Conservation (phyloP, 2,888 invertebrate genomes). For the Fragum whitleyi region DNA sequence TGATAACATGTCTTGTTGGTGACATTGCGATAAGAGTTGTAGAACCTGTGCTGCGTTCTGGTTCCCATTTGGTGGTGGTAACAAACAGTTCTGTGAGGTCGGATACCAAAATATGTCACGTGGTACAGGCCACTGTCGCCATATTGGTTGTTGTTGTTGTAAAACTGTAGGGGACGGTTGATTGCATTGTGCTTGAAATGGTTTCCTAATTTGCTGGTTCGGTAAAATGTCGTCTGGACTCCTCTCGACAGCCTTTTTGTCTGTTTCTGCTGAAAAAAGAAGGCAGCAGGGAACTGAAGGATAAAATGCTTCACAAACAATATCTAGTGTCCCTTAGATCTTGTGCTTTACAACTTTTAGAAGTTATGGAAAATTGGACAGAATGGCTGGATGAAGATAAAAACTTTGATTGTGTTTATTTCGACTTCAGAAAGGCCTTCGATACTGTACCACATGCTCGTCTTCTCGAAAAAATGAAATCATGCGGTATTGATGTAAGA, state of each 20-base stretch:
- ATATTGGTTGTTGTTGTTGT: slow-evolving; percentile 38
- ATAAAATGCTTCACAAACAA: too few species aligned
- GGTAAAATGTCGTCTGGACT: neutral
- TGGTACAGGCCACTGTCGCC: slow-evolving; percentile 56
- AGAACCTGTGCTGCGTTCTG: slow-evolving; percentile 55
- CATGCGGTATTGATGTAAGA: too few species aligned
- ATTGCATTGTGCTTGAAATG: neutral
- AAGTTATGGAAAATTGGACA: too few species aligned
- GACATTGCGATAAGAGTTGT: slow-evolving; percentile 51
- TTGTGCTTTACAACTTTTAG: too few species aligned
- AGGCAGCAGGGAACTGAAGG: too few species aligned
- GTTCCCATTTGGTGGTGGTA: slow-evolving; percentile 31
- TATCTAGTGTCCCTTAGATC: too few species aligned
- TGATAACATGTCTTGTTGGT: slow-evolving; percentile 40
- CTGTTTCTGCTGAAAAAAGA: neutral
- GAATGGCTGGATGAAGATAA: too few species aligned
- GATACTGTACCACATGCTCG: too few species aligned
- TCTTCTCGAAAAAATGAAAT: too few species aligned
- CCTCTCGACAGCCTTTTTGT: neutral
- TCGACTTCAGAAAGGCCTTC: too few species aligned
- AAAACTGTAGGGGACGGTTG: neutral
- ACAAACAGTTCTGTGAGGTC: slow-evolving; percentile 16
- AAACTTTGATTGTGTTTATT: too few species aligned
- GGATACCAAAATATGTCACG: slow-evolving; percentile 52
- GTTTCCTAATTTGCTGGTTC: neutral